phyloP scores from a whole-genome alignment of 2,113 vertebrate genomes.

The Rhombomys opimus region DNA sequence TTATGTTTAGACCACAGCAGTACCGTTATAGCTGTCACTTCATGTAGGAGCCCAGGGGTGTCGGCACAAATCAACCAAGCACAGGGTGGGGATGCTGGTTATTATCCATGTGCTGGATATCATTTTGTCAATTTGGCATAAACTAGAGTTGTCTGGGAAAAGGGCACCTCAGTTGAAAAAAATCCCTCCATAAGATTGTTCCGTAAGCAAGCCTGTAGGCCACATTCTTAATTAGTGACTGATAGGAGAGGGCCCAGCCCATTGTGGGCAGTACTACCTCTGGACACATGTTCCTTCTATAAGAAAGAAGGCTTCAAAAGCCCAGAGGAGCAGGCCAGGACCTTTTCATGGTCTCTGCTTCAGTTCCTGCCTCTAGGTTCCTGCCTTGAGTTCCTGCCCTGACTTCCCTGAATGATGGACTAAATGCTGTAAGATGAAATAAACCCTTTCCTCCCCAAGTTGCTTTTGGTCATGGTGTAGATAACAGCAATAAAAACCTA shows the following conservation, averaged over 20 bases:
- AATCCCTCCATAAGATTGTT: neutral
- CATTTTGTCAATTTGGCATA: neutral
- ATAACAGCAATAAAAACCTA: neutral
- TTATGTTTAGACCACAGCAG: neutral
- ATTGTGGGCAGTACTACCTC: neutral
- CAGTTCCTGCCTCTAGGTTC: neutral
- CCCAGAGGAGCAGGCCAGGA: neutral
- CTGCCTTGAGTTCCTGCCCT: neutral
- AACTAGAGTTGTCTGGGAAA: neutral
- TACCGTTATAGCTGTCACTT: neutral
- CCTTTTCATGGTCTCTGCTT: neutral
- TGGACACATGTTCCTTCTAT: too few species aligned
- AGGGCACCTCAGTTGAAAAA: neutral
- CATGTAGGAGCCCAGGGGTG: accelerated
- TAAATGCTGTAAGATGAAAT: neutral
- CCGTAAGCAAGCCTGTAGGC: neutral
- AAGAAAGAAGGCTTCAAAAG: neutral
- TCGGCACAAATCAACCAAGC: too few species aligned
- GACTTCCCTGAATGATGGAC: neutral
- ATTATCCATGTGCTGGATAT: neutral
- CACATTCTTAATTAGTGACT: neutral
- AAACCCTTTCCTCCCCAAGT: neutral
- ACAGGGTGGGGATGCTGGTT: neutral
- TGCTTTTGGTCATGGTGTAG: neutral
- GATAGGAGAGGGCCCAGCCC: neutral